Conservation (phyloP, 2,888 invertebrate genomes). For the Didymodactylos carnosus region DNA sequence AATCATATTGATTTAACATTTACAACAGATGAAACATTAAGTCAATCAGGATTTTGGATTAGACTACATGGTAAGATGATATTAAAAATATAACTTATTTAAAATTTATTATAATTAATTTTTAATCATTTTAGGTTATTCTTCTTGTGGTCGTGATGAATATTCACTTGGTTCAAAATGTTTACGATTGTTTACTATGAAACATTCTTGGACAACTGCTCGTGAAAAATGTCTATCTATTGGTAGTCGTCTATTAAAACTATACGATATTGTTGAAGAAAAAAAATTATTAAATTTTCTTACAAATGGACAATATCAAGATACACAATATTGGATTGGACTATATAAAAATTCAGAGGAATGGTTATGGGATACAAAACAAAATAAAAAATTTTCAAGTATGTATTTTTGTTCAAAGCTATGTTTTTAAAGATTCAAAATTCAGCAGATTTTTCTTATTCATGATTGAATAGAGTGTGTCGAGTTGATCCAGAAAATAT, state of each 20-base stretch:
- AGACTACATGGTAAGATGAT: not conserved
- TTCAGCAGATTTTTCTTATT: too few relatives aligned
- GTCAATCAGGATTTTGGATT: constrained; percentile 10
- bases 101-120: too few relatives aligned
- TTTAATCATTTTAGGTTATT: not conserved
- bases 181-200: constrained; percentile 1
- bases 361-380: constrained; percentile 13
- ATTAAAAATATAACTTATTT: not conserved
- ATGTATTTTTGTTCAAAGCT: too few relatives aligned
- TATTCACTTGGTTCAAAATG: not conserved
- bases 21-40: constrained; percentile 8
- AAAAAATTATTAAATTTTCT: not conserved
- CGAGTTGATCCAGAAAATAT: too few relatives aligned
- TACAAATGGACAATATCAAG: not conserved
- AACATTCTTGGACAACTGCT: constrained; percentile 2
- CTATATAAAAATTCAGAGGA: constrained; percentile 3
- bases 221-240: constrained; percentile 4
- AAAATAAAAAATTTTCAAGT: too few relatives aligned
- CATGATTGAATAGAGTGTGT: too few relatives aligned
- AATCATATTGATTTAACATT: not conserved
- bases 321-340: constrained; percentile 4
- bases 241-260: not conserved
- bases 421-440: too few relatives aligned
- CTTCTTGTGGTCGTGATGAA: not conserved
- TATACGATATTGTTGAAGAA: constrained; percentile 5